Percentiles rank a stretch among this genome's conserved stretches.
phyloP scores from a whole-genome alignment of 2,888 invertebrate genomes.

The Sepiola atlantica region DNA sequence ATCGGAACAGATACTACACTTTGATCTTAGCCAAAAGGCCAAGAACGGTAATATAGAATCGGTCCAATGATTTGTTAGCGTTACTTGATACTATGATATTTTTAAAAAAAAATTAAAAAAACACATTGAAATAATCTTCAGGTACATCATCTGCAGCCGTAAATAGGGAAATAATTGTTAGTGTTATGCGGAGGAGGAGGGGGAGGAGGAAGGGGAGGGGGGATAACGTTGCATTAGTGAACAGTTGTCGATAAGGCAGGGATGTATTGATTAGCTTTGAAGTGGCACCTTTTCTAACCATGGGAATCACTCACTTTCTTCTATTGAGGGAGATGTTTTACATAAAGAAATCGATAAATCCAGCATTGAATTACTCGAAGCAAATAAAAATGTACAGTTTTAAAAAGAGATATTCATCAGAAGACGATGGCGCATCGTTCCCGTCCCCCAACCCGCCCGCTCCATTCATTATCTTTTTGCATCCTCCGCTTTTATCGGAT shows the following conservation, averaged over 20 bases:
- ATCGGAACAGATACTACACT: too few relatives aligned
- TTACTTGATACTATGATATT: background rate
- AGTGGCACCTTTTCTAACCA: background rate
- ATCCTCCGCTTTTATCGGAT: background rate
- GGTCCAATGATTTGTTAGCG: background rate
- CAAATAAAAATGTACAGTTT: background rate
- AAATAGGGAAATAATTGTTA: background rate
- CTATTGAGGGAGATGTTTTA: background rate
- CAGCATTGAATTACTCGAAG: conserved; percentile 6
- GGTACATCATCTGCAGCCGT: background rate
- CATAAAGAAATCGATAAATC: conserved; percentile 1
- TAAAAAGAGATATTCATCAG: background rate
- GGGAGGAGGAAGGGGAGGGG: background rate
- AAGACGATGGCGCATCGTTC: background rate
- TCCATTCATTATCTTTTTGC: background rate
- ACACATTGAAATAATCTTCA: background rate
- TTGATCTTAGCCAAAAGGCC: too few relatives aligned
- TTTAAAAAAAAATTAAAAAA: background rate
- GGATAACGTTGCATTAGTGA: background rate
- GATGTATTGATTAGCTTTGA: conserved; percentile 32
- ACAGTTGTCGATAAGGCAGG: background rate
- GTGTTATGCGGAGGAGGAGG: background rate
- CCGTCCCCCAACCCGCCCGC: too few relatives aligned
- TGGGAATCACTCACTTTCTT: background rate
- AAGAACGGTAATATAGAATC: background rate